Evolutionary conservation across 2,797 vertebrate species (phyloP).

Genomic region (Danio kyathit): DNA sequence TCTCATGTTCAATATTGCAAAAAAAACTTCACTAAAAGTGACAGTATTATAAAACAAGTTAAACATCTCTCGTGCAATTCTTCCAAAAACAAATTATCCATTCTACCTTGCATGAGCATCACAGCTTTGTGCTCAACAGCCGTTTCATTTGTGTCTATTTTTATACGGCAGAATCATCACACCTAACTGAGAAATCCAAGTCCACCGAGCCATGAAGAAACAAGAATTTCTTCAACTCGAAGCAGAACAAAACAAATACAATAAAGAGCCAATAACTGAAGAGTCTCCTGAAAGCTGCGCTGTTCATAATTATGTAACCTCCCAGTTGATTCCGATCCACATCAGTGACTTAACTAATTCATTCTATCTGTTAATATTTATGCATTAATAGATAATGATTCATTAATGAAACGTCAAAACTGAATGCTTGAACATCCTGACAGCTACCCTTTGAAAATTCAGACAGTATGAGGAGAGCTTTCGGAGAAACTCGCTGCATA

Average conservation of each 20-base stretch:
- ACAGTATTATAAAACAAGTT: too few relatives aligned
- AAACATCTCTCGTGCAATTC: neutral
- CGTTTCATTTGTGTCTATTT: neutral
- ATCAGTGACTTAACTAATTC: conserved; percentile 81
- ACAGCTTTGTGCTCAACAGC: neutral
- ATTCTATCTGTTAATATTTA: conserved; percentile 84
- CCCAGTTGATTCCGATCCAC: conserved; percentile 77
- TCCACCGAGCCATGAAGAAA: neutral
- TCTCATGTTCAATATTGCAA: too few relatives aligned
- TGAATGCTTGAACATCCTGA: conserved; percentile 77
- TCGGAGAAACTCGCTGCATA: conserved; percentile 73
- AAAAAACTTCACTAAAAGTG: too few relatives aligned
- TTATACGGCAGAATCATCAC: neutral
- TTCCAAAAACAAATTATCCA: neutral
- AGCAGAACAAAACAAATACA: conserved; percentile 65
- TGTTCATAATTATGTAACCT: conserved; percentile 62
- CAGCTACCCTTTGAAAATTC: conserved; percentile 60
- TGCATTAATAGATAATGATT: conserved; percentile 79
- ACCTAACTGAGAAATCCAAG: conserved; percentile 17
- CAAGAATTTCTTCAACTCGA: neutral
- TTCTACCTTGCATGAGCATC: neutral
- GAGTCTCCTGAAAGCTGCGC: conserved; percentile 62
- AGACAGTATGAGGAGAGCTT: conserved; percentile 74
- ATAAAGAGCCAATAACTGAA: conserved; percentile 36
- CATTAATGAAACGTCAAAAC: conserved; percentile 82